Evolutionary conservation across 2,797 vertebrate genomes (phyloP), one percentile per base, ranked within the genome.

Genomic region (Poecilia velifera): DNA sequence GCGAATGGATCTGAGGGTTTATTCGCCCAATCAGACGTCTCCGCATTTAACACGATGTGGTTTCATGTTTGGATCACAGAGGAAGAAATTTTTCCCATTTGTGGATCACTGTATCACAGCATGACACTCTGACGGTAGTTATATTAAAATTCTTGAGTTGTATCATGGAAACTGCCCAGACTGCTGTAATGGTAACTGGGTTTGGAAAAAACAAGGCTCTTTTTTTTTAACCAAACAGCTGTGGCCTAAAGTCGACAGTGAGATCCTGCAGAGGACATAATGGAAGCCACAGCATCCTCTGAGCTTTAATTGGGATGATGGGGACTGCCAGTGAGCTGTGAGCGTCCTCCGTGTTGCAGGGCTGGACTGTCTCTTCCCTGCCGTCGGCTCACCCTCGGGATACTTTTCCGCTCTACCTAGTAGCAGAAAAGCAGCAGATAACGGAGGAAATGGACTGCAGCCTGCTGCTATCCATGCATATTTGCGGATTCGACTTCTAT

Each of bases 361-460:
- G 66, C 70, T 2, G 76, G 72, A 82, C 82, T 51, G 79, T 80
- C 72, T 79, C 73, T 84, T 83, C 25, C 76, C 71, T 82, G 82
- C 82, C 81, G 76, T 90, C 79, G 64, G 1, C 59, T 79, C 66
- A 74, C 88, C 87, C 78, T 3, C 25, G 77, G 87, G 88, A 90
- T 53, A 0, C 41, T 51, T 92, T 90, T 91, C 77, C 49, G 80
- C 89, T 91, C 87, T 75, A 84, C 68, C 86, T 91, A 87, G 89
- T 88, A 88, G 77, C 49, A 22, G 71, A 70, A 72, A 75, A 77
- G 66, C 71, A 81, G 78, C 72, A 79, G 76, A 89, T 86, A 78
- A 82, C 74, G 55, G 78, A 59, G 55, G 73, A 77, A 82, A 72
- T 80, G 34, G 77, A 59, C 85, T 82, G 53, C 76, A 85, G 81